These are phyloP conservation scores for Neolamprologus multifasciatus DNA, from an alignment of 2,797 vertebrate species.

Conservation along the genomic window DNA sequence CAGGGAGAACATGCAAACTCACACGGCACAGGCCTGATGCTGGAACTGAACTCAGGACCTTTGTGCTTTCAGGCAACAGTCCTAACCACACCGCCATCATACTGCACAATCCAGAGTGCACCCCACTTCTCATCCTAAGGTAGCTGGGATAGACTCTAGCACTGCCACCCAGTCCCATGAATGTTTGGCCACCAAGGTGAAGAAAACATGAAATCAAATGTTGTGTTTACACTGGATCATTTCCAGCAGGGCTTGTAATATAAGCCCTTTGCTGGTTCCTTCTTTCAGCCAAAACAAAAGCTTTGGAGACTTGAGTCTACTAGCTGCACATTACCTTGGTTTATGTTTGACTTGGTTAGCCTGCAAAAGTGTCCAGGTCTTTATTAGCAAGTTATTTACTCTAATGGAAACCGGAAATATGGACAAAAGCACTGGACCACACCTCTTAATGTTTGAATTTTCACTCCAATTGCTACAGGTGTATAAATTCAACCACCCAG, in stretches of 20 bases:
- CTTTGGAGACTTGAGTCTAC: neutral
- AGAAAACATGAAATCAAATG: neutral
- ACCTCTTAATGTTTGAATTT: neutral
- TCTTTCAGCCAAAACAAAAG: neutral
- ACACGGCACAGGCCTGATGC: neutral
- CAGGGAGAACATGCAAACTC: neutral
- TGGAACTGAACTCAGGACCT: neutral
- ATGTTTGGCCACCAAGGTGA: neutral
- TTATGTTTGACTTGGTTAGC: neutral
- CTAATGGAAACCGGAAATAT: neutral
- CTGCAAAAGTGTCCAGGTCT: neutral
- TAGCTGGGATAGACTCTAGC: neutral
- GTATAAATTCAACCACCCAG: neutral
- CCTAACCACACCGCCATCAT: neutral
- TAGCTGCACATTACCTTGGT: neutral
- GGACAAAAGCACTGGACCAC: neutral
- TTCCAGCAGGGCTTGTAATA: neutral
- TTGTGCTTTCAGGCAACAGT: neutral
- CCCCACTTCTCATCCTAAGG: neutral
- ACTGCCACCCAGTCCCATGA: neutral
- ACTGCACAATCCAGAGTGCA: neutral
- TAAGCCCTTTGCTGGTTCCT: neutral
- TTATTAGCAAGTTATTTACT: neutral
- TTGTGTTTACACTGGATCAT: neutral
- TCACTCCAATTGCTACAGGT: neutral